Evolutionary conservation across 2,888 invertebrate genomes (phyloP).

Genomic region (Lasioglossum leucozonium): DNA sequence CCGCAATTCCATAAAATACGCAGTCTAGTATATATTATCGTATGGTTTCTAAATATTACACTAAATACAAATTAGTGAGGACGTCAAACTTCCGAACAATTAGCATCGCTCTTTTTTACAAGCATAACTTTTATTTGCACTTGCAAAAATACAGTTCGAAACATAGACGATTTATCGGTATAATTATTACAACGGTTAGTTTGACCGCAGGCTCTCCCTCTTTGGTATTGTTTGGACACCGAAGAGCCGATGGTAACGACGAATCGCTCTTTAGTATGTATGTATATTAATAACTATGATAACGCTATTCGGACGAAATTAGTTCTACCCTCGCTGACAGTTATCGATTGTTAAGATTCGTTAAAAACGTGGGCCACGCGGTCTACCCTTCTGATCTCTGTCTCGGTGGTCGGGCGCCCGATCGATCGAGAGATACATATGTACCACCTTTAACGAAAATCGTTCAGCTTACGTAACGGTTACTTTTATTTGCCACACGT

Average conservation of each 20-base stretch:
- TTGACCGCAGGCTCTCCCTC: conserved; percentile 21
- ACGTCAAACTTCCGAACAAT: not conserved
- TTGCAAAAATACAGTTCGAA: conserved; percentile 80
- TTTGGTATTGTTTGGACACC: conserved; percentile 52
- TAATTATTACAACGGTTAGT: conserved; percentile 50
- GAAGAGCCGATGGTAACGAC: conserved; percentile 28
- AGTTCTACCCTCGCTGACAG: not conserved
- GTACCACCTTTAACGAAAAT: conserved; percentile 3
- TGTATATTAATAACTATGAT: conserved; percentile 17
- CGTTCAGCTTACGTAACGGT: conserved; percentile 48
- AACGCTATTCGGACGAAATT: not conserved
- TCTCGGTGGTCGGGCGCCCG: not conserved
- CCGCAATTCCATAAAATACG: too few species aligned
- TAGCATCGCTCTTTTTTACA: conserved; percentile 80
- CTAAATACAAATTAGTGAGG: too few species aligned
- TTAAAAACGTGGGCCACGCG: not conserved
- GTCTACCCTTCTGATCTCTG: not conserved
- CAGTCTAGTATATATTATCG: too few species aligned
- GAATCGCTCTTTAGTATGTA: not conserved
- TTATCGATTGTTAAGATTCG: not conserved
- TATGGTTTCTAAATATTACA: too few species aligned
- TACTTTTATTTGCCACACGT: conserved; percentile 49
- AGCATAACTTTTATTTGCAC: conserved; percentile 78
- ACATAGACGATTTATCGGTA: conserved; percentile 61
- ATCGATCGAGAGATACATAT: not conserved